phyloP scores from a whole-genome alignment of 2,113 vertebrate species.

The Channa maculata region DNA sequence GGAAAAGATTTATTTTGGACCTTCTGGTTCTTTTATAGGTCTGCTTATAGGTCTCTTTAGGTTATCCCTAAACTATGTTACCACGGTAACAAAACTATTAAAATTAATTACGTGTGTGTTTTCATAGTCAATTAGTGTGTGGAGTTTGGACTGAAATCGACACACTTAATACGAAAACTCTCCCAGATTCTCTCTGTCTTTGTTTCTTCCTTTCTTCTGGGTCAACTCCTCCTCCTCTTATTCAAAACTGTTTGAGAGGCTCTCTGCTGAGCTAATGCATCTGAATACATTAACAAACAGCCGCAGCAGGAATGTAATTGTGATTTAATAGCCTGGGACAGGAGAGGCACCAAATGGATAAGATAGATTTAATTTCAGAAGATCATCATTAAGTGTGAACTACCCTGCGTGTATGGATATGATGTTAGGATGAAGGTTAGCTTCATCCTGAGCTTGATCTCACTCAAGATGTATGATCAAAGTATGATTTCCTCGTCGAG shows the following conservation, averaged over 20 bases:
- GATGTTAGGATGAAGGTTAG: neutral
- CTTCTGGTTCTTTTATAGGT: no score
- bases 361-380: conserved; percentile 52
- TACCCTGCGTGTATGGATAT: conserved; percentile 25
- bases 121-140: neutral
- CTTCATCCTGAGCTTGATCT: neutral
- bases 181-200: neutral
- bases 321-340: conserved; percentile 60
- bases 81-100: neutral
- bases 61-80: no score
- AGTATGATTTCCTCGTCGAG: conserved; percentile 1
- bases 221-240: neutral
- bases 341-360: conserved; percentile 28
- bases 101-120: neutral
- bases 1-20: no score
- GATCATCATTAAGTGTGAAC: conserved; percentile 42
- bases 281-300: conserved; percentile 56
- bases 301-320: conserved; percentile 59
- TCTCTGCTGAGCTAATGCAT: conserved; percentile 48
- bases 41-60: no score
- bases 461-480: neutral
- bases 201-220: neutral
- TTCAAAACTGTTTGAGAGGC: conserved; percentile 24
- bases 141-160: neutral
- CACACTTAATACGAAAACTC: neutral